Evolutionary conservation across 2,888 invertebrate species (phyloP).

Genomic region (Monopis laevigella): DNA sequence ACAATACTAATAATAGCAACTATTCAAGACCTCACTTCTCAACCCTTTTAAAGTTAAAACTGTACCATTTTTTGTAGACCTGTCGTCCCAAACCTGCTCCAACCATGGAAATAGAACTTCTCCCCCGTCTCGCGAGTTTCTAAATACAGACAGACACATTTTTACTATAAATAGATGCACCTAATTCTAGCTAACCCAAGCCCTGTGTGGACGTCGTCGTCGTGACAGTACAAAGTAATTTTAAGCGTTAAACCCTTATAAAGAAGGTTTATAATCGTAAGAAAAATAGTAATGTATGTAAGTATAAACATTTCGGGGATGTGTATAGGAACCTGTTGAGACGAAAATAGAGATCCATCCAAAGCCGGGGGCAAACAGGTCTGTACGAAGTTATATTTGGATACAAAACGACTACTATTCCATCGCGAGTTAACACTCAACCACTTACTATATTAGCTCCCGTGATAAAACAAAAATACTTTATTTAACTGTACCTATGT

Average conservation of each 20-base stretch:
- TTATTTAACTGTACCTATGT: too few relatives aligned
- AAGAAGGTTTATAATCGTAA: neutral
- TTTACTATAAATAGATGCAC: constrained; percentile 2
- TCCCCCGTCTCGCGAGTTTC: neutral
- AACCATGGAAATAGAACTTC: constrained; percentile 8
- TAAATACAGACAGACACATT: constrained; percentile 7
- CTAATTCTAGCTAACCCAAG: constrained; percentile 1
- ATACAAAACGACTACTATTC: too few relatives aligned
- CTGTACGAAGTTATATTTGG: neutral
- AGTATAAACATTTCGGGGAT: neutral
- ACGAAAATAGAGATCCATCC: neutral
- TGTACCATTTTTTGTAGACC: too few relatives aligned
- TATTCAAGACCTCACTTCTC: too few relatives aligned
- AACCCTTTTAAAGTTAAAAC: too few relatives aligned
- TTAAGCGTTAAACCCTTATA: too few relatives aligned
- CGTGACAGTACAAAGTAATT: neutral
- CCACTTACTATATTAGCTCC: too few relatives aligned
- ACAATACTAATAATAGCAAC: too few relatives aligned
- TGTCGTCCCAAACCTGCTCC: too few relatives aligned
- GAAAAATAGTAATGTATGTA: neutral
- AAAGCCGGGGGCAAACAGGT: neutral
- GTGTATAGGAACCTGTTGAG: neutral
- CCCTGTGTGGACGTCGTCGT: neutral
- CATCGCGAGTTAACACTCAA: too few relatives aligned
- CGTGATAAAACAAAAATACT: too few relatives aligned